Base-by-base conservation (phyloP, 2,888 invertebrate species). In the Nemurella pictetii region DNA sequence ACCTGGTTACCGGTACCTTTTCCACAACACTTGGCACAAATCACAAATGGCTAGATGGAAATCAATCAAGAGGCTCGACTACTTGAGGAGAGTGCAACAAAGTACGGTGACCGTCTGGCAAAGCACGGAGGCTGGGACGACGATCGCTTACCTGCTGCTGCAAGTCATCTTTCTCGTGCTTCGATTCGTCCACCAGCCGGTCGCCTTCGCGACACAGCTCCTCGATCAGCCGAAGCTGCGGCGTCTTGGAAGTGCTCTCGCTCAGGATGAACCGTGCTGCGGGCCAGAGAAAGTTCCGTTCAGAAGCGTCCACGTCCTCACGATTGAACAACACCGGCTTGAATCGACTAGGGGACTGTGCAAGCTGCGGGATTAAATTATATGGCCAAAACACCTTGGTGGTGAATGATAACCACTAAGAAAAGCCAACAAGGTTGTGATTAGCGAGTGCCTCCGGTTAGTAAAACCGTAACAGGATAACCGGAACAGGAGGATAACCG, bases 81-180 rank as follows among this genome's bases (percentile, higher is more conserved):
- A 78, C 32, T 78, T 20, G 9, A 55, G 20, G 55, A 20, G 20
- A 55, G 55, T 55, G 55, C 9, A 2, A 81, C 20, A 83, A 25
- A 75, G 27, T 75, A 5, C 5, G 15, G 27, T 12, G 55, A 12
- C 55, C 55, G 15, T 12, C 55, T 12, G 9, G 15, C 73, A 80
- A 80, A 85, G 85, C 72, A n/a, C n/a, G n/a, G n/a, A n/a, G n/a
- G n/a, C n/a, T n/a, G n/a, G n/a, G n/a, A n/a, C n/a, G 80, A 36
- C 36, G 20, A 25, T 82, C 15, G 5, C 74, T 90, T 89, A 96
- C 96, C 94, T 96, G 96, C 86, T 94, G 93, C 80, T 94, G 93
- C 86, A 96, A 90, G 89, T 96, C 96, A 87, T 95, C 94, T 29
- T 93, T 92, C 87, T 96, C 95, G 83, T 91, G 92, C 87, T 92